Conservation (phyloP, 2,797 vertebrate genomes). For the Strix occidentalis region DNA sequence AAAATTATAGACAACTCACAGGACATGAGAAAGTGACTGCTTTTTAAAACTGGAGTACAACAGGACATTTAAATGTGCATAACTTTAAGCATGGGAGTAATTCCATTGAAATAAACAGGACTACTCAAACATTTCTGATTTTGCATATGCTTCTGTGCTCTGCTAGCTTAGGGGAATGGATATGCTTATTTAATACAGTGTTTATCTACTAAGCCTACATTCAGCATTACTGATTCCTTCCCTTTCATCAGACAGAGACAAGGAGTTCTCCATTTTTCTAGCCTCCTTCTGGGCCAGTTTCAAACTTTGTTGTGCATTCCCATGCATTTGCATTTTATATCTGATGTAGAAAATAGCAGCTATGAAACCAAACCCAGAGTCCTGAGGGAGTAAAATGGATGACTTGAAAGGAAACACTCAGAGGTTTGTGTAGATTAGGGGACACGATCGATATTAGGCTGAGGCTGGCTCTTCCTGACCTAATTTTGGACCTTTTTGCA, state of each 20-base stretch:
- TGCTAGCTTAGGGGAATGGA: slow-evolving; percentile 49
- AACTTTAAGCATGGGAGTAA: not conserved
- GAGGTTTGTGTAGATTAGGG: slow-evolving; percentile 4
- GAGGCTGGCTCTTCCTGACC: not conserved
- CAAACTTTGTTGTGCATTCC: slow-evolving; percentile 25
- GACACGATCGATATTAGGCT: not conserved
- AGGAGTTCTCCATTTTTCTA: slow-evolving; percentile 11
- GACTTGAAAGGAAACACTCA: slow-evolving; percentile 12
- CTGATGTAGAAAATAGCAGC: slow-evolving; percentile 24
- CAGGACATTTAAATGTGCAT: not conserved
- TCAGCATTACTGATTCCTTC: slow-evolving; percentile 44
- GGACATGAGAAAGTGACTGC: not conserved
- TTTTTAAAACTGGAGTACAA: not conserved
- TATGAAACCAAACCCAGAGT: not conserved
- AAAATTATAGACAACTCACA: not conserved
- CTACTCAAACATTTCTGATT: slow-evolving; percentile 22
- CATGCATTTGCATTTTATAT: slow-evolving; percentile 41
- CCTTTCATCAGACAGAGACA: slow-evolving; percentile 37
- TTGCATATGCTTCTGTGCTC: slow-evolving; percentile 5
- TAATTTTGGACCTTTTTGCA: not conserved
- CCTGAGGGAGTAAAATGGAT: not conserved
- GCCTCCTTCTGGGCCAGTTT: slow-evolving; percentile 29
- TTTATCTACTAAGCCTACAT: slow-evolving; percentile 52
- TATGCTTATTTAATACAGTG: slow-evolving; percentile 37
- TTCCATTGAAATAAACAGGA: slow-evolving; percentile 33